Conservation (phyloP, 2,113 vertebrate genomes). For the Cryptomyrus ogoouensis region DNA sequence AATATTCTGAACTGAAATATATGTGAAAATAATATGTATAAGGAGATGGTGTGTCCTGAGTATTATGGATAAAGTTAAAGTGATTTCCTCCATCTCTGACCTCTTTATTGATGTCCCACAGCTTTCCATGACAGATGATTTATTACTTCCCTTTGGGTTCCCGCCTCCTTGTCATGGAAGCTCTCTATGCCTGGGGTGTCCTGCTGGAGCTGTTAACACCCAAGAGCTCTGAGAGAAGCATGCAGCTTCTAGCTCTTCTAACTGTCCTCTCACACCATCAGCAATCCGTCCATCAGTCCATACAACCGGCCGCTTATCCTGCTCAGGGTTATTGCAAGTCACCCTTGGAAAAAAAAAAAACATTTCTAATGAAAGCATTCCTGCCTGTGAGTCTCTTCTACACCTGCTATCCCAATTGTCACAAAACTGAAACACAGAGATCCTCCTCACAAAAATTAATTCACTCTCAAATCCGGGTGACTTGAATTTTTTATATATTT, state of each 20-base stretch:
- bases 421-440: neutral
- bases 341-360: neutral
- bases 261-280: neutral
- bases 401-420: neutral
- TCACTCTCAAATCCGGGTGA: neutral
- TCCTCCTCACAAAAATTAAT: neutral
- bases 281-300: neutral
- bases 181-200: neutral
- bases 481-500: neutral
- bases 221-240: neutral
- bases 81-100: neutral
- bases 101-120: neutral
- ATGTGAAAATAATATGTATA: neutral
- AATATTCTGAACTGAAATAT: neutral
- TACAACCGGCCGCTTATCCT: neutral
- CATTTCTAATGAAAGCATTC: neutral
- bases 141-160: neutral
- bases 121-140: neutral
- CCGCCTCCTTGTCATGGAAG: neutral
- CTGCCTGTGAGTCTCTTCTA: neutral
- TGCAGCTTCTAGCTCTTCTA: neutral
- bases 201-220: neutral
- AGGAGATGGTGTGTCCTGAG: neutral
- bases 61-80: neutral
- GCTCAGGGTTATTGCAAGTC: neutral